Base-by-base conservation (phyloP, 1,140 invertebrate genomes). In the Pseudomyrmex cubaensis region DNA sequence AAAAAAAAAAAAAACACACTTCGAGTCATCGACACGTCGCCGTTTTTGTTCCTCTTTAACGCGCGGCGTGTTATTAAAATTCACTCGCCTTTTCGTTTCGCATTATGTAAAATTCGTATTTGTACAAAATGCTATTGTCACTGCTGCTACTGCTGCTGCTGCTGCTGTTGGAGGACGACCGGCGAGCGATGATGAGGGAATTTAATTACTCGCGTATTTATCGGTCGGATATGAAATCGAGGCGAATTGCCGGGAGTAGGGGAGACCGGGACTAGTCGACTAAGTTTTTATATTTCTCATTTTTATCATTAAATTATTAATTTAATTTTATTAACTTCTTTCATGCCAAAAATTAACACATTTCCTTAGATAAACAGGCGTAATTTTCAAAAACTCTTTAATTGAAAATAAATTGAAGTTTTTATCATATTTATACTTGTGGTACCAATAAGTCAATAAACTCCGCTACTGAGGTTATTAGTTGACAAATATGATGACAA, bases 141-240 rank as follows among this genome's bases (percentile, higher is more conserved):
- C 59, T 35, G 35, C 35, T 35, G 7, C 5, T 35, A 0, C 12
- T 52, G 50, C 50, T 59, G 56, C 17, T 22, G 72, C 44, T 12
- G 54, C 17, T 20, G 72, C 57, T n/a, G 73, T 22, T 44, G 59
- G 13, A 20, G 66, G 54, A 59, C 35, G 44, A 57, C 52, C 52
- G 52, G 54, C 54, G 44, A 48, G 66, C 59, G 54, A 80, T 80
- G 66, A 25, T 25, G 25, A 2, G 25, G 66, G 76, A 80, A 80
- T 80, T 72, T 66, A 80, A 80, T 80, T 61, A 72, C 50, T 80
- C 66, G 76, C 56, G 66, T 57, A 80, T 80, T 72, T 80, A 72
- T 61, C 76, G 44, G 44, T 20, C 44, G 54, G 15, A 70, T 67
- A 61, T 59, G n/a, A 59, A 80, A 80, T 80, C 10, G 64, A 59